Conservation (phyloP, 64 coral and sea anemone species). For the Montipora capricornis region DNA sequence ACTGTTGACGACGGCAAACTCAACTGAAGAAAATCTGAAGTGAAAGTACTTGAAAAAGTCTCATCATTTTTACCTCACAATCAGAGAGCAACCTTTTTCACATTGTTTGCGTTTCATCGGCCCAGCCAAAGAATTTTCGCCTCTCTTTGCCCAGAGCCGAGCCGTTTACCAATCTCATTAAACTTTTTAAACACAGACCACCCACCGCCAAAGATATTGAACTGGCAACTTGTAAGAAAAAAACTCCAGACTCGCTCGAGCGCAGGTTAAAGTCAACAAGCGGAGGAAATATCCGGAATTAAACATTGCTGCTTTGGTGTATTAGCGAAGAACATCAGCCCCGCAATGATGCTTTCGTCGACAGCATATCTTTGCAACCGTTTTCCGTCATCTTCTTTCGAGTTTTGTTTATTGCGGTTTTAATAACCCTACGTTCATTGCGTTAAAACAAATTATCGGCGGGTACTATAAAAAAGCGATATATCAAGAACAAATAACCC, state of each 20-base stretch:
- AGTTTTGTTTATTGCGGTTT: conserved; percentile 77
- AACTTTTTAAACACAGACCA: conserved; percentile 99
- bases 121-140: conserved; percentile 33
- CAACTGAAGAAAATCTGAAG: not conserved
- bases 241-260: not conserved
- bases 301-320: not conserved
- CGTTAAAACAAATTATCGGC: conserved; percentile 92
- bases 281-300: not conserved
- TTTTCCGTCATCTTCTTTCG: conserved; percentile 50
- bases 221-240: conserved; percentile 8
- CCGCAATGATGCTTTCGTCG: conserved; percentile 6
- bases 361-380: conserved; percentile 41
- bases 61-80: conserved; percentile 22
- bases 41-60: conserved; percentile 9
- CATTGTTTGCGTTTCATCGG: conserved; percentile 53
- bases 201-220: conserved; percentile 96
- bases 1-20: not conserved
- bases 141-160: conserved; percentile 83
- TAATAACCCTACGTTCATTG: conserved; percentile 84
- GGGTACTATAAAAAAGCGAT: conserved; percentile 85
- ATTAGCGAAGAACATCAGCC: not conserved
- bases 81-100: conserved; percentile 46
- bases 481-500: conserved; percentile 81
- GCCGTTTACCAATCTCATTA: conserved; percentile 96
- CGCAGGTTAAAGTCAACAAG: not conserved